Percentiles rank a stretch among this genome's conserved stretches.
Conservation (phyloP, 2,113 vertebrate genomes). For the Hydropotes inermis region DNA sequence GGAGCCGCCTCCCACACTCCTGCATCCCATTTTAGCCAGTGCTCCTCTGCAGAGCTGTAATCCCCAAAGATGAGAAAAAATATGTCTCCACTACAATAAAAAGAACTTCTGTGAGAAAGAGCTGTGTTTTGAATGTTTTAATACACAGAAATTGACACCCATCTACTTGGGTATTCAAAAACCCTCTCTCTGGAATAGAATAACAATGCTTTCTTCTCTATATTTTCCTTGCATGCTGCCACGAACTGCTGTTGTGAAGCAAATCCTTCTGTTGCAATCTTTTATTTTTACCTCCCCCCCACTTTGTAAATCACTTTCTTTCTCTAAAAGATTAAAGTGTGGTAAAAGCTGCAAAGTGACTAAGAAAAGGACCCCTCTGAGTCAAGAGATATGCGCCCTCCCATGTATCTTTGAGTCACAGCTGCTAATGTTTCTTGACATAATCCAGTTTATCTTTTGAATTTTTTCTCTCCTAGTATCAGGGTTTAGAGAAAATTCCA, state of each 20-base stretch:
- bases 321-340: conserved; percentile 53
- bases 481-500: neutral
- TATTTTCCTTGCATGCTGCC: conserved; percentile 62
- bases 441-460: conserved; percentile 16
- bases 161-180: conserved; percentile 66
- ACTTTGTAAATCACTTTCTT: conserved; percentile 48
- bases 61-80: neutral
- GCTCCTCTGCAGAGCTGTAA: neutral
- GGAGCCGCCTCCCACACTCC: neutral
- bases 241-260: conserved; percentile 61
- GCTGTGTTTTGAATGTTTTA: conserved; percentile 70
- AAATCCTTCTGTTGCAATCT: conserved; percentile 63
- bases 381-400: conserved; percentile 41
- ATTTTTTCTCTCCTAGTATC: neutral
- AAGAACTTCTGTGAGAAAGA: conserved; percentile 43
- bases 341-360: conserved; percentile 62
- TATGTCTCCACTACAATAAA: conserved; percentile 43
- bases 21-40: neutral
- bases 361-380: conserved; percentile 50
- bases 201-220: conserved; percentile 56
- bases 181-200: conserved; percentile 44
- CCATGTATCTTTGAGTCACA: conserved; percentile 51
- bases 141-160: conserved; percentile 69
- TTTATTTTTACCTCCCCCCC: conserved; percentile 60
- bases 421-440: conserved; percentile 44